Conservation (phyloP, 2,797 vertebrate species). For the Picus viridis region DNA sequence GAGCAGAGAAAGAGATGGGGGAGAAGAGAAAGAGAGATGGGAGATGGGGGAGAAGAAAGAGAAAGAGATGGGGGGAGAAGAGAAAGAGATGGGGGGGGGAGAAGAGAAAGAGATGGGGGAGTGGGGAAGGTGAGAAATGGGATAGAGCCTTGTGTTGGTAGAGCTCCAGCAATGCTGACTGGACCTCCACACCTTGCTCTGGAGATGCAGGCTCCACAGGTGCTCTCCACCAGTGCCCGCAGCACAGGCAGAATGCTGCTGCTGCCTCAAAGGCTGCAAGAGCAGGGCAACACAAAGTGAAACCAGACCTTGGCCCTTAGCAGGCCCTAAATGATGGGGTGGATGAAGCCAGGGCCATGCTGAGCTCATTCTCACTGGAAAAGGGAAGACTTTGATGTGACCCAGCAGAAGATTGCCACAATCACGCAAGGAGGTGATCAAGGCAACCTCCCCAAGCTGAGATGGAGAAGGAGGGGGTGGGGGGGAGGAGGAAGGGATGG, state of each 20-base stretch:
- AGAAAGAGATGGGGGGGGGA: no score
- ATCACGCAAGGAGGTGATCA: not conserved
- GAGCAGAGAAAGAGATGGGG: no score
- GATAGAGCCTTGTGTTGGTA: not conserved
- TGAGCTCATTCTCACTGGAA: conserved; percentile 1
- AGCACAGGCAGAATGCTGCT: not conserved
- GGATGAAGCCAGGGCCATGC: not conserved
- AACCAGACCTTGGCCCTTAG: conserved; percentile 28
- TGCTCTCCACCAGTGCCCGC: conserved; percentile 28
- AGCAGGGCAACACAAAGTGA: conserved; percentile 31
- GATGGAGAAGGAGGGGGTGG: not conserved
- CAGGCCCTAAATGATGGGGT: not conserved
- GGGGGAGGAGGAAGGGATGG: not conserved
- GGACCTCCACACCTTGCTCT: not conserved
- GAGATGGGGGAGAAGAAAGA: no score
- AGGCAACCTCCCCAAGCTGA: not conserved
- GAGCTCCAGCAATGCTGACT: not conserved
- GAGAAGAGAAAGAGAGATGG: no score
- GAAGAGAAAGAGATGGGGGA: no score
- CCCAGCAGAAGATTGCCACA: not conserved
- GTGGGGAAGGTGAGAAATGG: not conserved
- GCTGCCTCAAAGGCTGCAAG: not conserved
- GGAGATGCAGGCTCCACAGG: conserved; percentile 8
- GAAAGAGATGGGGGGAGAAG: no score
- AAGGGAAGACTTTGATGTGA: conserved; percentile 38